Base-by-base conservation (phyloP, 2,888 invertebrate genomes). In the Tuta absoluta region DNA sequence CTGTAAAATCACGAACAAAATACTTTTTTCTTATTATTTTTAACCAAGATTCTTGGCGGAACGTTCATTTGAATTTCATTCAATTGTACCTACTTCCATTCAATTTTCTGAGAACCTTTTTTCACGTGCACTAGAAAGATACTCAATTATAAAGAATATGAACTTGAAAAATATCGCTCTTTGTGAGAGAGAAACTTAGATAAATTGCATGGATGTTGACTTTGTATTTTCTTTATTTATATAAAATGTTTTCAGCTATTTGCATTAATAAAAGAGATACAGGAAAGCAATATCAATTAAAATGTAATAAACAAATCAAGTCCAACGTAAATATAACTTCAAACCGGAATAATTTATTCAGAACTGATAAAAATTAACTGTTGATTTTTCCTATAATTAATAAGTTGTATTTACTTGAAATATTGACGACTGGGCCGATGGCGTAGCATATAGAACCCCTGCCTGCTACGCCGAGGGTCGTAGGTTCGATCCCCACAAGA, bases 21-120 rank as follows among this genome's bases (percentile, higher is more conserved):
- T 60, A 63, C 56, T 65, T 63, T 65, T 49, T 59, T 65, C 51
- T 64, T 66, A 65, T 65, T 65, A 53, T 62, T 67, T 53, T 56
- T 63, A 53, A 41, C 17, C 63, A 51, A 56, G 23, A 49, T 65
- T 23, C 28, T 62, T 67, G 33, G 61, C 56, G 64, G 59, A 67
- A 66, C 65, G 72, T 72, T 72, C 72, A 72, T 71, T 73, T 73
- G 69, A 71, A 71, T 72, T 70, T 69, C 68, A 71, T 71, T 69
- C 62, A 65, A 69, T 67, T 56, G 60, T 64, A 33, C n/a, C n/a
- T n/a, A n/a, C 57, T 49, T 33, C 61, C 67, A 61, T 66, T 68
- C 64, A 53, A 62, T 66, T 65, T 64, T 65, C 38, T 61, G 14
- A 41, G 38, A 24, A 58, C 12, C 23, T 51, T 45, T 51, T 45